Conservation (phyloP, 2,888 invertebrate species). For the Heliconius cydno region DNA sequence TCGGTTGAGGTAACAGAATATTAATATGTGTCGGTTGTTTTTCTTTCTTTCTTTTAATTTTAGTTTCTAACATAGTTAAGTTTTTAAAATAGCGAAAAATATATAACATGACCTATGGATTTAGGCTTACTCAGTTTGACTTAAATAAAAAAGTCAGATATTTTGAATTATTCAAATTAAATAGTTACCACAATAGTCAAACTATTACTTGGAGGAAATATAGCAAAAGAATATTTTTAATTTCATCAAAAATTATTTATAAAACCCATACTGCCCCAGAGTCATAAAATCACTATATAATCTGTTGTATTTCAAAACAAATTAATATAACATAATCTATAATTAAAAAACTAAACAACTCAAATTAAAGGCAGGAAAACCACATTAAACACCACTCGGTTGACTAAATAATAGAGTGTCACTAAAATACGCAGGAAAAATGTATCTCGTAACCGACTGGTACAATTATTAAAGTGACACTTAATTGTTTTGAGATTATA, state of each 20-base stretch:
- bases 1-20: not conserved
- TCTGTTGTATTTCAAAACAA: conserved; percentile 14
- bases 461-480: conserved; percentile 38
- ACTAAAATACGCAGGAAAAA: conserved; percentile 38
- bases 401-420: conserved; percentile 39
- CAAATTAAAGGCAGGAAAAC: conserved; percentile 32
- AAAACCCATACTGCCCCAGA: not conserved
- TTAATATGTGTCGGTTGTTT: not conserved
- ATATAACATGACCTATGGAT: not conserved
- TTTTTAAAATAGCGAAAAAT: not conserved
- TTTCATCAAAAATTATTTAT: not conserved
- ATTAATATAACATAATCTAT: conserved; percentile 18
- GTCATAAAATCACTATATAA: not conserved
- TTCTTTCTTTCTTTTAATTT: not conserved
- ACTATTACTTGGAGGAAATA: too few relatives aligned
- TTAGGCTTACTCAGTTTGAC: not conserved
- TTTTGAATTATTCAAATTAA: too few relatives aligned
- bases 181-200: too few relatives aligned
- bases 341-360: conserved; percentile 22
- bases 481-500: conserved; percentile 45
- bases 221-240: too few relatives aligned
- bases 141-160: too few relatives aligned
- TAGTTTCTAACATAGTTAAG: not conserved
- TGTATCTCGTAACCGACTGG: conserved; percentile 32
- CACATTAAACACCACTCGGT: conserved; percentile 33